A percentile compares a stretch with the other conserved stretches of the same genome.
phyloP scores from a whole-genome alignment of 2,797 vertebrate species.

The Melanotaenia boesemani region DNA sequence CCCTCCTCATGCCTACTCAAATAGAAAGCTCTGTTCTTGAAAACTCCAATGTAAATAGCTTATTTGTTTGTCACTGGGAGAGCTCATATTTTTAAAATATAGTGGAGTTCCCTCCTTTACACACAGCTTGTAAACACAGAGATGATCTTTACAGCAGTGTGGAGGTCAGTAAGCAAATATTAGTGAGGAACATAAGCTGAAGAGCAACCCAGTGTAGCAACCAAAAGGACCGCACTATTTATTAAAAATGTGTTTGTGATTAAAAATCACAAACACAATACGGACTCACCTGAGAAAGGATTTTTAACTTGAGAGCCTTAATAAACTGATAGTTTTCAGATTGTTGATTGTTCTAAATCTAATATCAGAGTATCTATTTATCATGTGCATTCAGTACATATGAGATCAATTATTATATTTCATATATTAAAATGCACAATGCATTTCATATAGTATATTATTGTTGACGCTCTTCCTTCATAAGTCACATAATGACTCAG shows the following conservation, averaged over 20 bases:
- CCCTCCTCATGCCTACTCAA: background rate
- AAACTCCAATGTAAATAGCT: background rate
- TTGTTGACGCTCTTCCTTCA: no score
- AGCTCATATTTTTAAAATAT: background rate
- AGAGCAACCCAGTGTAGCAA: background rate
- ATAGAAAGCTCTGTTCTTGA: background rate
- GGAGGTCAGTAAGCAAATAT: background rate
- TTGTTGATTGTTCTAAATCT: no score
- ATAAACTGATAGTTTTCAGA: no score
- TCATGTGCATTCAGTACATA: no score
- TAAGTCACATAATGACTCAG: no score
- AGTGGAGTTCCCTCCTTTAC: background rate
- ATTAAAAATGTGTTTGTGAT: constrained; percentile 1
- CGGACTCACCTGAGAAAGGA: constrained; percentile 18
- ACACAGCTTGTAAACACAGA: background rate
- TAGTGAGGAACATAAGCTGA: background rate
- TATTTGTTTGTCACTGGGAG: background rate
- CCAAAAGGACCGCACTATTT: constrained; percentile 3
- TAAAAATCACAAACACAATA: constrained; percentile 13
- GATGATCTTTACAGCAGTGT: background rate
- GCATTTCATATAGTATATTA: no score
- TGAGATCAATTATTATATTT: no score
- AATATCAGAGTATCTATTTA: no score
- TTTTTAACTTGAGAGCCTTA: background rate
- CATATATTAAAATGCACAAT: no score